These are phyloP conservation scores for Lathronympha strigana DNA, from an alignment of 2,888 invertebrate species.

Conservation along the genomic window DNA sequence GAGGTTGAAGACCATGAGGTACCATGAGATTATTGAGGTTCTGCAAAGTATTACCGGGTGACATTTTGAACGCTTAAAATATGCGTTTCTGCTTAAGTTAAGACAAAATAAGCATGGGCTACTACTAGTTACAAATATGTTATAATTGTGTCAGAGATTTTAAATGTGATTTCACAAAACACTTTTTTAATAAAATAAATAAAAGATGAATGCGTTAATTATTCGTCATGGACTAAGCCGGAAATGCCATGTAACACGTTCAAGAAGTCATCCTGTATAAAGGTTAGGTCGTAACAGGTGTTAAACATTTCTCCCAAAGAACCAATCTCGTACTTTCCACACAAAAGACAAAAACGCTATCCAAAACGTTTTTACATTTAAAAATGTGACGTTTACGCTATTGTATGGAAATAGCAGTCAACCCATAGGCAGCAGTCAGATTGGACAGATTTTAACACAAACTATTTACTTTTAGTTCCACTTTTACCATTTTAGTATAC, in stretches of 20 bases:
- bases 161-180: too few relatives aligned
- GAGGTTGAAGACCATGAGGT: too few relatives aligned
- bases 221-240: background rate
- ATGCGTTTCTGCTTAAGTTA: too few relatives aligned
- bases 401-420: slow-evolving; percentile 7
- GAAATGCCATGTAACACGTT: slow-evolving; percentile 8
- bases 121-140: too few relatives aligned
- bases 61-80: background rate
- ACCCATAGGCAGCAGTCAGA: background rate
- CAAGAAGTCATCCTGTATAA: slow-evolving; percentile 10
- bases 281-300: slow-evolving; percentile 17
- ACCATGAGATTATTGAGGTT: too few relatives aligned
- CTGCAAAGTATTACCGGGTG: background rate
- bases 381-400: slow-evolving; percentile 11
- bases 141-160: too few relatives aligned
- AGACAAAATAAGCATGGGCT: too few relatives aligned
- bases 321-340: slow-evolving; percentile 13
- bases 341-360: slow-evolving; percentile 12
- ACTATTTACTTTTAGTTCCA: background rate
- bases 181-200: background rate
- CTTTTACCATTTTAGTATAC: slow-evolving; percentile 3
- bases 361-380: slow-evolving; percentile 1
- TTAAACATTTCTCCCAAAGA: background rate
- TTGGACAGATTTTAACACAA: background rate
- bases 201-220: background rate